phyloP scores from a whole-genome alignment of 2,113 vertebrate species.

The Mormyrus iriodes region DNA sequence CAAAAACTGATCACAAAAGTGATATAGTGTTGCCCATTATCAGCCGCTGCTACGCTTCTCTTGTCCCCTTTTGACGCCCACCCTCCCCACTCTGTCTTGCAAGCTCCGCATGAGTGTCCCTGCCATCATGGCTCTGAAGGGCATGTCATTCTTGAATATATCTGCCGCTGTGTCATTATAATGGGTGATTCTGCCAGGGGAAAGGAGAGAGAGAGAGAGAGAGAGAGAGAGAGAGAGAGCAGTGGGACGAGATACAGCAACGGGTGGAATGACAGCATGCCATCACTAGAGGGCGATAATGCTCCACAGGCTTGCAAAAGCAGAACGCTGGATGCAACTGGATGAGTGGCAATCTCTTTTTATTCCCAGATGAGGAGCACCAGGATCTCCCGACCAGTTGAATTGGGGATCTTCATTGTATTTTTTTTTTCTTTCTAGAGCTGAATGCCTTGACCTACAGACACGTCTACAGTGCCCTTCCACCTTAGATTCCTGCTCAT shows the following conservation, averaged over 20 bases:
- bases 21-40: background rate
- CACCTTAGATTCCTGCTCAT: background rate
- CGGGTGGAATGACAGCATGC: background rate
- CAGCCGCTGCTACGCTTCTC: background rate
- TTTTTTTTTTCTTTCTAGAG: background rate
- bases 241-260: background rate
- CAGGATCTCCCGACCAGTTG: conserved; percentile 1
- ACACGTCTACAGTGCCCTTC: background rate
- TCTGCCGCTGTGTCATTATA: conserved; percentile 24
- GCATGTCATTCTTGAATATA: conserved; percentile 20
- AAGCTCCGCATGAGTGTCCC: background rate
- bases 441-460: background rate
- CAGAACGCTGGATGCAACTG: background rate
- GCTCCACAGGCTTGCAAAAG: conserved; percentile 15
- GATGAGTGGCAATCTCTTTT: conserved; percentile 16
- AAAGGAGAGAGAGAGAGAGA: background rate
- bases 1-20: background rate
- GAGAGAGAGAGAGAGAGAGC: background rate
- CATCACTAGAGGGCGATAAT: conserved; percentile 34
- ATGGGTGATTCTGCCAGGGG: conserved; percentile 9
- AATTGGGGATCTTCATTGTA: background rate
- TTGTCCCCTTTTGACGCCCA: background rate
- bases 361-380: background rate
- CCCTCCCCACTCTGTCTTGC: background rate
- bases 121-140: conserved; percentile 1